Conservation (phyloP, 1,140 invertebrate genomes). For the Galleria mellonella region DNA sequence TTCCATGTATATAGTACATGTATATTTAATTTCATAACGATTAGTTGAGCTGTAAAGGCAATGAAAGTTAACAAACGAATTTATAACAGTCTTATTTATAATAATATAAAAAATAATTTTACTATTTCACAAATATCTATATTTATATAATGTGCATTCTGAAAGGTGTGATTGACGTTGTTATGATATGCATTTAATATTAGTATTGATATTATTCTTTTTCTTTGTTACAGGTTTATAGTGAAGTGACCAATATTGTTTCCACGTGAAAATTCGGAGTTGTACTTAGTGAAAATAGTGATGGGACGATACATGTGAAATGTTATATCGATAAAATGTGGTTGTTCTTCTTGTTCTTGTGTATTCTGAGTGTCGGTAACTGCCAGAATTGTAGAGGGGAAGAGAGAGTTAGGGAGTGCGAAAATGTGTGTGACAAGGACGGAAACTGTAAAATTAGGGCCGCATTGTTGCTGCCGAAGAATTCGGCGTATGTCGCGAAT, state of each 20-base stretch:
- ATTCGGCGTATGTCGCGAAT: constrained; percentile 68
- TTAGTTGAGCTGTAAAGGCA: no score
- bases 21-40: no score
- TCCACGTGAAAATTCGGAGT: no score
- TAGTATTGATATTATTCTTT: not conserved
- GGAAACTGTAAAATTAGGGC: constrained; percentile 72
- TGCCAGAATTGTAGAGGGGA: constrained; percentile 60
- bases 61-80: no score
- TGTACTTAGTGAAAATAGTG: constrained; percentile 20
- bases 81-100: no score
- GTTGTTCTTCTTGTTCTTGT: constrained; percentile 29
- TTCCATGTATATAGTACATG: no score
- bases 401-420: constrained; percentile 57
- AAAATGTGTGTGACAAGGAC: constrained; percentile 63
- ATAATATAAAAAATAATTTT: no score
- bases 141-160: no score
- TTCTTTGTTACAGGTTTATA: constrained; percentile 32
- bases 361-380: constrained; percentile 12
- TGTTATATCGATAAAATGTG: constrained; percentile 41
- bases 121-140: no score
- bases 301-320: constrained; percentile 19
- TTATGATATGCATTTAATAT: no score
- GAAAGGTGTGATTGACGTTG: no score
- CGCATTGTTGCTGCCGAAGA: constrained; percentile 74
- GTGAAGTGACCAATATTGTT: constrained; percentile 10